These are phyloP conservation scores for Watsonalla binaria DNA, from an alignment of 2,888 invertebrate genomes.

Conservation along the genomic window DNA sequence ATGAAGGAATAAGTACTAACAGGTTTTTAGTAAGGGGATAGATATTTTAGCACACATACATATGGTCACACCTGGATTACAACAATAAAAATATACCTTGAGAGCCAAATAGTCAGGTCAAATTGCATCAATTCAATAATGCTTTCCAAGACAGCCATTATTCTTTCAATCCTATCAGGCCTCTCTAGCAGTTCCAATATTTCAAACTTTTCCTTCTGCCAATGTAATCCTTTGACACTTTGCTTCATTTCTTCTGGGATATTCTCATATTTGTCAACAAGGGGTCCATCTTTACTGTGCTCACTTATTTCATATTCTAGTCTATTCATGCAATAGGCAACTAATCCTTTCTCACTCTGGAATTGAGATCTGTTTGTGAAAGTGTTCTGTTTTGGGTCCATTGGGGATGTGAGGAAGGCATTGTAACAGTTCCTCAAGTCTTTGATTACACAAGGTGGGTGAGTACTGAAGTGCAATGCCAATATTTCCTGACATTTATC, in stretches of 20 bases:
- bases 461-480: slow-evolving; percentile 50
- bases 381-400: slow-evolving; percentile 49
- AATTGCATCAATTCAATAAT: slow-evolving; percentile 74
- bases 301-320: slow-evolving; percentile 55
- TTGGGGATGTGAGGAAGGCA: slow-evolving; percentile 52
- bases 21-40: too few relatives aligned
- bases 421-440: slow-evolving; percentile 51
- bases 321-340: slow-evolving; percentile 62
- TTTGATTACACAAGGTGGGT: slow-evolving; percentile 56
- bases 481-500: slow-evolving; percentile 57
- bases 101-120: slow-evolving; percentile 77
- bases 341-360: slow-evolving; percentile 49
- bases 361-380: slow-evolving; percentile 53
- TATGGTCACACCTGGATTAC: background rate
- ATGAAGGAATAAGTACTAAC: too few relatives aligned
- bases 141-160: slow-evolving; percentile 70
- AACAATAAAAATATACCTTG: slow-evolving; percentile 44
- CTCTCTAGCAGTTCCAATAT: slow-evolving; percentile 57
- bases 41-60: too few relatives aligned
- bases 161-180: slow-evolving; percentile 64
- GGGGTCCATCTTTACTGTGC: slow-evolving; percentile 49
- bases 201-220: slow-evolving; percentile 64
- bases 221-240: slow-evolving; percentile 54
- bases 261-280: slow-evolving; percentile 50
- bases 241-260: slow-evolving; percentile 55